These are phyloP conservation scores for Pluvialis apricaria DNA, from an alignment of 2,113 vertebrate species.

Conservation along the genomic window DNA sequence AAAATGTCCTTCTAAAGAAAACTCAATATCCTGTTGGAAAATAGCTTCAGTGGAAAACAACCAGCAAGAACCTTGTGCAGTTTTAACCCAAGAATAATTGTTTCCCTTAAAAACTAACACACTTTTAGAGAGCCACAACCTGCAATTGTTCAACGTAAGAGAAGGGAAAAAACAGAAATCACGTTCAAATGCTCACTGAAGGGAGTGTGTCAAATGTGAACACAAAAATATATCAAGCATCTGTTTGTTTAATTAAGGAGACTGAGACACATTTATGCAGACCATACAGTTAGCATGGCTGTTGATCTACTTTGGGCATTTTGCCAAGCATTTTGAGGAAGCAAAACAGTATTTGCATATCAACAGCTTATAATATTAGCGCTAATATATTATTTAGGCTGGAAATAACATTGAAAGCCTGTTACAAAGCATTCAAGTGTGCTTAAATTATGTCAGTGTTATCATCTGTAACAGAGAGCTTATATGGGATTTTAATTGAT, in stretches of 20 bases:
- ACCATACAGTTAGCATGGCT: not conserved
- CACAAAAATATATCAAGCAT: not conserved
- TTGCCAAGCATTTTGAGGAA: not conserved
- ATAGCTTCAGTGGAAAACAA: slow-evolving; percentile 25
- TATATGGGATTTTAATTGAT: not conserved
- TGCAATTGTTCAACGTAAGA: not conserved
- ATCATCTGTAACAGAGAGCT: not conserved
- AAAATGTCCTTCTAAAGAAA: slow-evolving; percentile 27
- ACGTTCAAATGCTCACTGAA: not conserved
- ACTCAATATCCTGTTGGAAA: slow-evolving; percentile 50
- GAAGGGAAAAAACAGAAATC: not conserved
- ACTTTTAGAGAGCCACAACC: not conserved
- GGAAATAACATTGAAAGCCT: not conserved
- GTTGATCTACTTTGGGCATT: not conserved
- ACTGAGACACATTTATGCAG: not conserved
- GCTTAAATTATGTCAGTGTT: not conserved
- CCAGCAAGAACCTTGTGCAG: not conserved
- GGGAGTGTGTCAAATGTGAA: not conserved
- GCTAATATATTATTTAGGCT: not conserved
- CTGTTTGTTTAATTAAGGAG: not conserved
- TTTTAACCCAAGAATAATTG: not conserved
- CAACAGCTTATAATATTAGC: not conserved
- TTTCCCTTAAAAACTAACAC: not conserved
- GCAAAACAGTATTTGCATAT: not conserved
- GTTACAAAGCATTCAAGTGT: not conserved